Conservation (phyloP, 2,888 invertebrate species). For the Dexiosoma caninum region DNA sequence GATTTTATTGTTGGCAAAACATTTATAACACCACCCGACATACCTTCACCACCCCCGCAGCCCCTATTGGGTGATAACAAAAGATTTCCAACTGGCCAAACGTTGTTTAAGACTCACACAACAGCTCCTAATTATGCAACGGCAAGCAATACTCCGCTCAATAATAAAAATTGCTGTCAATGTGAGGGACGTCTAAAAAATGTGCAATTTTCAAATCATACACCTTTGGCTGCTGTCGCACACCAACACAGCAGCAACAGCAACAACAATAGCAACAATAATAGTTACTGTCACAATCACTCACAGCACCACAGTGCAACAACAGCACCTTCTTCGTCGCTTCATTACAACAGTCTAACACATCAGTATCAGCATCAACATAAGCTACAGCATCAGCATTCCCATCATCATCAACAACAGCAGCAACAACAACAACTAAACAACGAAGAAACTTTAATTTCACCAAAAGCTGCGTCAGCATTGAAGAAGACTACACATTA, state of each 20-base stretch:
- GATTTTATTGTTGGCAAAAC: conserved; percentile 66
- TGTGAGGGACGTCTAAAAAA: conserved; percentile 55
- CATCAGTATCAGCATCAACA: conserved; percentile 23
- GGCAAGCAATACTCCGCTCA: conserved; percentile 15
- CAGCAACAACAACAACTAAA: conserved; percentile 28
- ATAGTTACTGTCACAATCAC: conserved; percentile 23
- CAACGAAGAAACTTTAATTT: conserved; percentile 46
- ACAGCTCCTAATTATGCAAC: neutral
- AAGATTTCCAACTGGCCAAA: conserved; percentile 51
- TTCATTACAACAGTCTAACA: conserved; percentile 22
- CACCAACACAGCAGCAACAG: conserved; percentile 5
- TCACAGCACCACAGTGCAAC: conserved; percentile 35
- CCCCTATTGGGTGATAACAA: conserved; percentile 61
- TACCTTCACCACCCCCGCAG: conserved; percentile 73
- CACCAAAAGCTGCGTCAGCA: conserved; percentile 41
- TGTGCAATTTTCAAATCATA: conserved; percentile 42
- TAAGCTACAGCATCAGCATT: conserved; percentile 13
- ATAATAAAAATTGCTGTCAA: conserved; percentile 55
- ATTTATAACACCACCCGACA: conserved; percentile 74
- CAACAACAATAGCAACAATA: conserved; percentile 40
- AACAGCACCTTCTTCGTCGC: conserved; percentile 12
- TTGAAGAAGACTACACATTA: conserved; percentile 39
- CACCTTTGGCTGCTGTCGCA: conserved; percentile 26
- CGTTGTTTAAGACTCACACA: neutral
- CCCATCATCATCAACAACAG: neutral